Conservation (phyloP, 2,888 invertebrate species). For the Elegia similella region DNA sequence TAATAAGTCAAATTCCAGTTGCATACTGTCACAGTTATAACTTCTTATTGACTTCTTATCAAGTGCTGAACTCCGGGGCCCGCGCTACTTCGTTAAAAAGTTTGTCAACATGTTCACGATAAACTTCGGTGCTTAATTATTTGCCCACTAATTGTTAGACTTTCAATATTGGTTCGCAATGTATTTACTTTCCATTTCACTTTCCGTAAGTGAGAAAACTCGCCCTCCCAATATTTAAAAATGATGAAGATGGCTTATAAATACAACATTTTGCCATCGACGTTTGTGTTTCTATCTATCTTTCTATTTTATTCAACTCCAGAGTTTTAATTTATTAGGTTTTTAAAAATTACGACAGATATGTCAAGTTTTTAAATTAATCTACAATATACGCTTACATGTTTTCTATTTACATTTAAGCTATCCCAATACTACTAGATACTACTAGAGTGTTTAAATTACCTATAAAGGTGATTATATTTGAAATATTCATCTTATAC, state of each 20-base stretch:
- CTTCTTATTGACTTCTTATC: slow-evolving; percentile 7
- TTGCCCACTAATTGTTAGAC: slow-evolving; percentile 29
- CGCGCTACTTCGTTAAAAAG: slow-evolving; percentile 41
- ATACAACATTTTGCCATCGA: no score
- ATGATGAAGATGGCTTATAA: no score
- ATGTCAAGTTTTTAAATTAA: not conserved
- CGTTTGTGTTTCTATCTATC: no score
- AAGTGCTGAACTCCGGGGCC: slow-evolving; percentile 4
- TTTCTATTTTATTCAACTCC: no score
- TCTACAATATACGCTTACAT: not conserved
- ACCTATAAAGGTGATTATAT: not conserved
- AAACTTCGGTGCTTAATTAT: slow-evolving; percentile 28
- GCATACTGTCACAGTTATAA: not conserved
- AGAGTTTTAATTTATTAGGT: no score
- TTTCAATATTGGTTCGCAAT: slow-evolving; percentile 15
- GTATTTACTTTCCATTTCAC: no score
- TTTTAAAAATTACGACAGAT: not conserved
- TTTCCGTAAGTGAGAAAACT: no score
- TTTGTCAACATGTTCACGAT: slow-evolving; percentile 32
- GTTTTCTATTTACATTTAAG: not conserved
- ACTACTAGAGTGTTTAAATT: not conserved
- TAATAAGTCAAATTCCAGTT: not conserved
- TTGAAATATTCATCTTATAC: not conserved
- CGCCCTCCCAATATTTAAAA: no score
- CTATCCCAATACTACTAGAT: no score